Evolutionary conservation across 2,888 invertebrate genomes (phyloP).

Genomic region (Drosophila fungiperda): DNA sequence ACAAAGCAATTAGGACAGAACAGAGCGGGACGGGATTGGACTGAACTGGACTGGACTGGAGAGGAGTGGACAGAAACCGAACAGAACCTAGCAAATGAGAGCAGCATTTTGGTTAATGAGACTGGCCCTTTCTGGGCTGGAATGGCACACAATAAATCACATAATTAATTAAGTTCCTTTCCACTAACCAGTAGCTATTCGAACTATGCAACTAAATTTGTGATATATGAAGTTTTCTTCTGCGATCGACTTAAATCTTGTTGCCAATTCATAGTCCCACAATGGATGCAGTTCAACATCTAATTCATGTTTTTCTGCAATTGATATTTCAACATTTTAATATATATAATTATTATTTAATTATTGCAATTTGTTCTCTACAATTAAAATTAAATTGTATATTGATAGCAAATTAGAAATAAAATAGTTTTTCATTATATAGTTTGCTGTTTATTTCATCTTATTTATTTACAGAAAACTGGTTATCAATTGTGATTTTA

Average conservation of each 20-base stretch:
- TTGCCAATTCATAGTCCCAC: background rate
- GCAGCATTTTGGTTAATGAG: conserved; percentile 19
- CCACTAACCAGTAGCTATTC: background rate
- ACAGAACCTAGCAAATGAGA: background rate
- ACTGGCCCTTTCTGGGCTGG: background rate
- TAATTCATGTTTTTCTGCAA: no score
- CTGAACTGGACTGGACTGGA: no score
- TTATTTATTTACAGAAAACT: background rate
- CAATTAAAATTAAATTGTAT: background rate
- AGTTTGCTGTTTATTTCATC: background rate
- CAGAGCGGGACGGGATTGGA: background rate
- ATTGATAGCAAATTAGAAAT: background rate
- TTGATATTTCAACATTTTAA: no score
- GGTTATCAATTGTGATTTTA: background rate
- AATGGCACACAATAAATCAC: conserved; percentile 22
- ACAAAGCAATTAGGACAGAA: background rate
- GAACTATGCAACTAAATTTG: background rate
- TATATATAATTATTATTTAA: background rate
- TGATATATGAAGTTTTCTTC: background rate
- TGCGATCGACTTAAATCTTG: no score
- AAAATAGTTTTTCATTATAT: background rate
- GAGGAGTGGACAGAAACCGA: background rate
- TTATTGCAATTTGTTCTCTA: background rate
- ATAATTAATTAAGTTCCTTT: conserved; percentile 33
- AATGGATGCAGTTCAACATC: background rate